A percentile compares a stretch with the other conserved stretches of the same genome.
phyloP scores from a whole-genome alignment of 2,113 vertebrate species.

The Glareola pratincola region DNA sequence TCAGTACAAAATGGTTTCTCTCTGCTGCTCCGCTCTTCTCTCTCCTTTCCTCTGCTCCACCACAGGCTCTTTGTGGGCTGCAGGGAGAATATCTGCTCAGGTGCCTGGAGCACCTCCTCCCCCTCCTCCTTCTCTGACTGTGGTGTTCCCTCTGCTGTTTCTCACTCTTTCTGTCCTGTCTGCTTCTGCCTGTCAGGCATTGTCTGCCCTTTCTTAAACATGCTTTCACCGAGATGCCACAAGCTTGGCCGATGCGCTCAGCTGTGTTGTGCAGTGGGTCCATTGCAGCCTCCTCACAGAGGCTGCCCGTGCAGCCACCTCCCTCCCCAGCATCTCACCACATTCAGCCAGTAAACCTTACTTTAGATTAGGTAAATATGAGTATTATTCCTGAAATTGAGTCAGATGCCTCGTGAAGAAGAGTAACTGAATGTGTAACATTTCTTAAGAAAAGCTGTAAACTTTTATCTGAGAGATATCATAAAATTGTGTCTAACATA shows the following conservation, averaged over 20 bases:
- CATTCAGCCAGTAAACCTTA: not conserved
- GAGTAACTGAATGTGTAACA: not conserved
- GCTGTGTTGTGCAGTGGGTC: rapidly evolving
- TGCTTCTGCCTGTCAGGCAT: not conserved
- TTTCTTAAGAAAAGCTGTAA: not conserved
- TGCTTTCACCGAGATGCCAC: not conserved
- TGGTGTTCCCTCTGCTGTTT: not conserved
- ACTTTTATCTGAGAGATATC: not conserved
- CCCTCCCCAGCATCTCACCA: not conserved
- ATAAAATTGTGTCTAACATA: not conserved
- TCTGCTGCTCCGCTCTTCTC: not conserved
- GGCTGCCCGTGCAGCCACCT: not conserved
- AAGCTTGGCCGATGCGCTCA: not conserved
- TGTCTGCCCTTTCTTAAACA: not conserved
- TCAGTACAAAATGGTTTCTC: not conserved
- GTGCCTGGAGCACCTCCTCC: rapidly evolving
- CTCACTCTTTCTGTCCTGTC: not conserved
- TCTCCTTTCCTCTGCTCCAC: not conserved
- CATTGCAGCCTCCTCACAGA: not conserved
- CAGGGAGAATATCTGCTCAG: not conserved
- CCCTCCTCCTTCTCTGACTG: not conserved
- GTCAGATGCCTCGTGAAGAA: not conserved
- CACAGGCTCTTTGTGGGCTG: not conserved
- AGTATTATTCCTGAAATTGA: not conserved
- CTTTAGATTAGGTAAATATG: not conserved